Conservation (phyloP, 2,888 invertebrate species). For the Tethea ocularis region DNA sequence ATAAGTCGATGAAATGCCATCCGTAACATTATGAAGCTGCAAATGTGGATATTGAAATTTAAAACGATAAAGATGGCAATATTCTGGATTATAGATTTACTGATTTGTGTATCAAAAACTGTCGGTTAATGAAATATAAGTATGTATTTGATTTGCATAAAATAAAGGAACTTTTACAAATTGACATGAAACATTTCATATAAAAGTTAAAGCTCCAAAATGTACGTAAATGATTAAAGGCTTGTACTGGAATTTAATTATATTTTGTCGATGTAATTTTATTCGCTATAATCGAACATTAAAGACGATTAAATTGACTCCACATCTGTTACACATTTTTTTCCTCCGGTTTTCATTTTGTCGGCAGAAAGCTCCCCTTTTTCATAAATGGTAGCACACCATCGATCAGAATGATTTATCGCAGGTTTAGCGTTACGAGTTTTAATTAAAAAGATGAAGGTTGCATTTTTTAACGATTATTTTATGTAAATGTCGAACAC, state of each 20-base stretch:
- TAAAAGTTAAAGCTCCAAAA: background rate
- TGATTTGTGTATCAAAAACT: too few relatives aligned
- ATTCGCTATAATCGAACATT: background rate
- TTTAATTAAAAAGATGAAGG: constrained; percentile 53
- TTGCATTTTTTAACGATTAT: constrained; percentile 47
- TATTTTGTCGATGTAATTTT: background rate
- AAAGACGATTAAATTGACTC: constrained; percentile 10
- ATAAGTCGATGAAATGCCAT: too few relatives aligned
- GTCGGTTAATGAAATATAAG: too few relatives aligned
- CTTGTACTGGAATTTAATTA: background rate
- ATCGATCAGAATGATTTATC: constrained; percentile 50
- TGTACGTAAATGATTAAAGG: background rate
- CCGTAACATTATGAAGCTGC: too few relatives aligned
- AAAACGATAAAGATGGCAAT: too few relatives aligned
- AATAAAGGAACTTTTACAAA: too few relatives aligned
- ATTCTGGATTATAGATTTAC: too few relatives aligned
- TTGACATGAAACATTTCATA: too few relatives aligned
- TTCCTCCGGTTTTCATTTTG: constrained; percentile 8
- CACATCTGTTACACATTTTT: constrained; percentile 4
- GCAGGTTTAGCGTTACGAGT: constrained; percentile 37
- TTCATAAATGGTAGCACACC: constrained; percentile 39
- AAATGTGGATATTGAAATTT: too few relatives aligned
- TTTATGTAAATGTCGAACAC: constrained; percentile 51
- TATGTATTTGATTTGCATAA: too few relatives aligned
- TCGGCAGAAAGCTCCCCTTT: constrained; percentile 9